Percentiles rank a stretch among this genome's conserved stretches.
phyloP scores from a whole-genome alignment of 2,113 vertebrate species.

The Ibidorhyncha struthersii region DNA sequence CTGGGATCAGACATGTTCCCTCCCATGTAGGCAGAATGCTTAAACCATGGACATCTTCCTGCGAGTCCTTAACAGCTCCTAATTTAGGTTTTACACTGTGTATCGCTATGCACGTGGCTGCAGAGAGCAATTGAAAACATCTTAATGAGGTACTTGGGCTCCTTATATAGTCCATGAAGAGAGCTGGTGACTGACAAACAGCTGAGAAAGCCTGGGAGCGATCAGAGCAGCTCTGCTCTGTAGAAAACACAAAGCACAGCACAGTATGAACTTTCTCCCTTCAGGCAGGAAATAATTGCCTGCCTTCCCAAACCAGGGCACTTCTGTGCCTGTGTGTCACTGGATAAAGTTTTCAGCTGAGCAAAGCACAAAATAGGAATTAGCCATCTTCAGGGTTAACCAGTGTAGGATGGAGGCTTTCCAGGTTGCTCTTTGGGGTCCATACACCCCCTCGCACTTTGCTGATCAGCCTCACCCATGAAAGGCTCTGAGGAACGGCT shows the following conservation, averaged over 20 bases:
- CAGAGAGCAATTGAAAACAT: constrained; percentile 43
- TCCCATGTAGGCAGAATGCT: neutral
- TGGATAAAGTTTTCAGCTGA: constrained; percentile 27
- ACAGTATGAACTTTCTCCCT: constrained; percentile 51
- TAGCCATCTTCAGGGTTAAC: neutral
- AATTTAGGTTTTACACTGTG: constrained; percentile 19
- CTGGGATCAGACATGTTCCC: neutral
- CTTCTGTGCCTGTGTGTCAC: neutral
- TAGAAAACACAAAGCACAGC: constrained; percentile 31
- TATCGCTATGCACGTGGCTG: neutral
- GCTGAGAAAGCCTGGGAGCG: constrained; percentile 41
- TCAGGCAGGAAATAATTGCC: constrained; percentile 68
- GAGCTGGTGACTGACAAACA: constrained; percentile 54
- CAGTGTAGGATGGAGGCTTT: neutral
- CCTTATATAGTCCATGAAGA: constrained; percentile 16
- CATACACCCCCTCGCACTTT: neutral
- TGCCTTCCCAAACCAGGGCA: constrained; percentile 52
- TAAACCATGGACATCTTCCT: neutral
- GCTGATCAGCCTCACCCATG: neutral
- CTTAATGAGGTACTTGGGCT: constrained; percentile 54
- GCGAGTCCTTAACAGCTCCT: neutral
- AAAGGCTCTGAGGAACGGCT: neutral
- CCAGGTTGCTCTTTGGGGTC: neutral
- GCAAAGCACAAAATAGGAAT: neutral
- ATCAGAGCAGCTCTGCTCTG: constrained; percentile 33